Evolutionary conservation across 2,113 vertebrate species (phyloP).

Genomic region (Grammomys surdaster): DNA sequence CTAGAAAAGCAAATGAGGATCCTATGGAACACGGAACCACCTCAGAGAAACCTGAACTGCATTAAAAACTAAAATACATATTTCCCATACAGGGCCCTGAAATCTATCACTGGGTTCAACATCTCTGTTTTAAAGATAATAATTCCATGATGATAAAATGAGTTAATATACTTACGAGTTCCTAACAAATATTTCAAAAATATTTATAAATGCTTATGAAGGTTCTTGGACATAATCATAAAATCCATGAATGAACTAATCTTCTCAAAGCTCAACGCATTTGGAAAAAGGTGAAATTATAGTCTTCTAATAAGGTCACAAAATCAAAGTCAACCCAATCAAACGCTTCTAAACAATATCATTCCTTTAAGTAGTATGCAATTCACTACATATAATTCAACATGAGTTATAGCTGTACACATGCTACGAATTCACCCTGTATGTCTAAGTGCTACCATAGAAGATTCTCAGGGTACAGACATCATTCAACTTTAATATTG

Average conservation of each 20-base stretch:
- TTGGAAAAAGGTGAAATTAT: constrained; percentile 28
- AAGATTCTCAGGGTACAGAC: background rate
- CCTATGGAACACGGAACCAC: background rate
- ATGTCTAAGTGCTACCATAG: background rate
- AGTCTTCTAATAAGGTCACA: constrained; percentile 55
- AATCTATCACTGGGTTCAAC: background rate
- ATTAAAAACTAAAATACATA: constrained; percentile 46
- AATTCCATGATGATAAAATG: background rate
- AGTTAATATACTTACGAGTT: constrained; percentile 5
- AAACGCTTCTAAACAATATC: constrained; percentile 18
- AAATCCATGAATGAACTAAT: constrained; percentile 45
- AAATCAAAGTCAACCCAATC: constrained; percentile 36
- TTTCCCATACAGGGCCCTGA: background rate
- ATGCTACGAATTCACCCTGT: background rate
- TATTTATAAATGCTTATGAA: constrained; percentile 9
- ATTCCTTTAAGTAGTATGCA: constrained; percentile 15
- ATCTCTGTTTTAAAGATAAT: constrained; percentile 13
- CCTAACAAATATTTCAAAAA: constrained; percentile 48
- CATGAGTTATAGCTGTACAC: background rate
- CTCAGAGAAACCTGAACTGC: background rate
- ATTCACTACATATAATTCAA: background rate
- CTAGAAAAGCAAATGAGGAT: constrained; percentile 34
- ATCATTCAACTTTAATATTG: constrained; percentile 59
- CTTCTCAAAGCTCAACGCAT: constrained; percentile 31
- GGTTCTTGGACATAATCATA: constrained; percentile 15